These are phyloP conservation scores for Synanceia verrucosa DNA, from an alignment of 2,797 vertebrate genomes.

Conservation along the genomic window DNA sequence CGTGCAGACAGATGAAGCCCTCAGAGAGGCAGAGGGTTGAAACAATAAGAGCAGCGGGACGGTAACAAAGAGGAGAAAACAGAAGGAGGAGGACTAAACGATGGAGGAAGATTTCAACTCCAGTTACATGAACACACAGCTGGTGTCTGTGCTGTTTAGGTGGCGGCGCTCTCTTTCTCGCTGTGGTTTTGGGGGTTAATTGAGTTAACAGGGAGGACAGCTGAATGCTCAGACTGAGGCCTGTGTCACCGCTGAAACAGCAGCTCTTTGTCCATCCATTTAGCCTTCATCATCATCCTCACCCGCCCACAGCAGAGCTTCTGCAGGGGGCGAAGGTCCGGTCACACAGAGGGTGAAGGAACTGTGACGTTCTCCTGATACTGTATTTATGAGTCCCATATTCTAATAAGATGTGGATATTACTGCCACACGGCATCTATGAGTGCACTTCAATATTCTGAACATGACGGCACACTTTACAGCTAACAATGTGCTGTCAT, in stretches of 20 bases:
- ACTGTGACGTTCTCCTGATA: not conserved
- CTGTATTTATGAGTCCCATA: not conserved
- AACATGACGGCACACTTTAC: too few species aligned
- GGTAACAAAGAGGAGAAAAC: not conserved
- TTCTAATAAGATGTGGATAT: too few species aligned
- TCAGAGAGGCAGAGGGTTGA: constrained; percentile 10
- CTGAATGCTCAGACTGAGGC: constrained; percentile 64
- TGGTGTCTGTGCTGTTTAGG: not conserved
- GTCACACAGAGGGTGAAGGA: constrained; percentile 45
- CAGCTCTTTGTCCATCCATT: constrained; percentile 60
- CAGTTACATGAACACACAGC: not conserved
- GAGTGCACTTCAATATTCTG: too few species aligned
- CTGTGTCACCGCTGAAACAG: constrained; percentile 56
- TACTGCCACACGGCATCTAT: too few species aligned
- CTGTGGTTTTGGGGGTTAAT: constrained; percentile 63
- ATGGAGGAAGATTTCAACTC: not conserved
- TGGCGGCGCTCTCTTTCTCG: not conserved
- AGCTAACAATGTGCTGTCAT: too few species aligned
- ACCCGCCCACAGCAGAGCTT: constrained; percentile 3
- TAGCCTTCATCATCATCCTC: constrained; percentile 14
- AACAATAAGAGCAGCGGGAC: constrained; percentile 11
- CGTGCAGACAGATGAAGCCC: constrained; percentile 52
- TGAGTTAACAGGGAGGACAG: constrained; percentile 64
- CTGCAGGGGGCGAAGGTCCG: constrained; percentile 11
- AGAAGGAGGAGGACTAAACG: not conserved